Base-by-base conservation (phyloP, 37 sponge, comb jelly and placozoan species). In the Crambe crambe region DNA sequence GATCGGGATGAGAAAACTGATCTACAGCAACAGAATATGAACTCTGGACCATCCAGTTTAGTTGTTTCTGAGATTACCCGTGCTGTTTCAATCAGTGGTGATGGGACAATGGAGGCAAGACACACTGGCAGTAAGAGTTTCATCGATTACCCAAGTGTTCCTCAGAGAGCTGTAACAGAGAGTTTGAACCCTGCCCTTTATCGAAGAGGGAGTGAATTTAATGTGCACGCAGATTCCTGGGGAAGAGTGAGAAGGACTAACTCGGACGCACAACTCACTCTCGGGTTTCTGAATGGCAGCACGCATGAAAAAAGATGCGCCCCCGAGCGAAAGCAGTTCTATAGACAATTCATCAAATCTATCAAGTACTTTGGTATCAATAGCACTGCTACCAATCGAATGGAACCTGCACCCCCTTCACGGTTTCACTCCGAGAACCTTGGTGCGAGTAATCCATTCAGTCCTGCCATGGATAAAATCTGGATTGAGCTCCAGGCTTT, bases 301-400 rank as follows among this genome's bases (percentile, higher is more conserved):
- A 30, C 70, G 1, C 1, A 17, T 3, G 70, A 40, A 36, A 38
- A 22, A 42, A 32, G 42, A 30, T 87, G 88, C 31, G 77, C 82
- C 18, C 82, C 82, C 0, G 88, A 87, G 4, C 34, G 88, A 0
- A 87, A 87, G 57, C 70, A 81, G 72, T 87, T 87, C 60, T 87
- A 80, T 58, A 71, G 82, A 0, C 29, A 60, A 26, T 77, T 87
- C 60, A 35, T 69, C 38, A 75, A 70, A 21, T 35, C 81, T 30
- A 56, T 87, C 37, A 74, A 80, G 42, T 31, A 67, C 43, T 47
- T 54, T 39, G 71, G 77, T 8, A 76, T 84, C 58, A 76, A 38
- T 12, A 8, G 38, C 32, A 36, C 10, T 3, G 4, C 58, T 29
- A 4, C 62, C 15, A 44, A 9, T 23, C 29, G 56, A 2, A 30